phyloP scores from a whole-genome alignment of 2,797 vertebrate species.

The Melanotaenia nigrans region DNA sequence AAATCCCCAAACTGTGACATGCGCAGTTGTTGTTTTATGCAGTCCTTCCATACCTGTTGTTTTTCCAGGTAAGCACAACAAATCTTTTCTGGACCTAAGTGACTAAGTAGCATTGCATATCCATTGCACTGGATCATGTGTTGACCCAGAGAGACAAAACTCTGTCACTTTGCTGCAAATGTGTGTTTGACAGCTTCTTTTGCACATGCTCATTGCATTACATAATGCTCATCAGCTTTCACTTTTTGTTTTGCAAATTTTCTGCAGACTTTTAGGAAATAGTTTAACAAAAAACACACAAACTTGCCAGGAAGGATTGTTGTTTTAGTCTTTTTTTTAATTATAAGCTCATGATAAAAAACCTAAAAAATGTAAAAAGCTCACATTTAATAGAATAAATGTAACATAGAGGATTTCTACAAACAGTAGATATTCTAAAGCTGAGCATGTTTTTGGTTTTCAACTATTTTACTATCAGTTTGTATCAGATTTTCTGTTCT shows the following conservation, averaged over 20 bases:
- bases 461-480: no score
- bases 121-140: neutral
- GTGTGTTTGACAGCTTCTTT: conserved; percentile 48
- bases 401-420: neutral
- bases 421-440: neutral
- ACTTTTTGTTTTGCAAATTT: conserved; percentile 47
- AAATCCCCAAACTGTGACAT: conserved; percentile 33
- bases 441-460: neutral
- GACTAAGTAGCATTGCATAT: neutral
- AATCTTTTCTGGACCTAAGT: neutral
- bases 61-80: conserved; percentile 35
- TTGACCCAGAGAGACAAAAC: neutral
- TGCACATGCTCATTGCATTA: conserved; percentile 60
- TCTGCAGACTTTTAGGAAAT: conserved; percentile 1
- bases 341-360: conserved; percentile 45
- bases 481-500: no score
- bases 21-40: conserved; percentile 11
- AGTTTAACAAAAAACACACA: neutral
- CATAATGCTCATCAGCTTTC: conserved; percentile 66
- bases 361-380: conserved; percentile 29
- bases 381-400: neutral
- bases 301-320: conserved; percentile 67
- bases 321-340: conserved; percentile 19
- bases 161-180: conserved; percentile 13
- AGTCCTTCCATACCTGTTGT: conserved; percentile 16